Percentiles rank a stretch among this genome's conserved stretches.
Conservation (phyloP, 2,888 invertebrate genomes). For the Lasioglossum calceatum region DNA sequence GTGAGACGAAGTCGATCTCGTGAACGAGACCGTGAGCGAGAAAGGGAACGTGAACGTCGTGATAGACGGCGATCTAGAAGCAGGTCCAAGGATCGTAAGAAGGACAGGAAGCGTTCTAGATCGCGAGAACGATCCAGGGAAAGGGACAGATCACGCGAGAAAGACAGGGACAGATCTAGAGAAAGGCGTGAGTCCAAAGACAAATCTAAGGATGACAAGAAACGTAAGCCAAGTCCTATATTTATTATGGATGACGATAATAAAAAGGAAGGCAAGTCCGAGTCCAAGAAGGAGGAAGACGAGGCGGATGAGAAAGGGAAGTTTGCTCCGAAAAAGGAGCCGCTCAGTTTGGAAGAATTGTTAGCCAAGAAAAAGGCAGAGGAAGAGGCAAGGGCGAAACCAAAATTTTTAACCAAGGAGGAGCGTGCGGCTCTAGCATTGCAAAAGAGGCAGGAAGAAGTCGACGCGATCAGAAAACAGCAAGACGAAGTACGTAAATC, state of each 20-base stretch:
- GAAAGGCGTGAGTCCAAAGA: constrained; percentile 78
- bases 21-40: constrained; percentile 83
- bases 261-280: constrained; percentile 79
- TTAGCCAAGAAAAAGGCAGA: constrained; percentile 98
- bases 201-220: constrained; percentile 80
- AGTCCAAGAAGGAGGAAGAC: constrained; percentile 79
- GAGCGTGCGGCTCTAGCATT: constrained; percentile 96
- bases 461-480: constrained; percentile 91
- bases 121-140: constrained; percentile 81
- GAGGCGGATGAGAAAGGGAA: constrained; percentile 74
- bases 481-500: constrained; percentile 88
- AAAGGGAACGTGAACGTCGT: constrained; percentile 79
- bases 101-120: constrained; percentile 73
- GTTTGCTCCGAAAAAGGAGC: constrained; percentile 88
- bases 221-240: constrained; percentile 82
- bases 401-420: constrained; percentile 98
- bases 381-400: constrained; percentile 97
- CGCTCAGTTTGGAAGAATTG: constrained; percentile 97
- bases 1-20: constrained; percentile 85
- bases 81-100: constrained; percentile 78
- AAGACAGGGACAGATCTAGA: constrained; percentile 76
- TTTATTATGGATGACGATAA: constrained; percentile 83
- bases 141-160: constrained; percentile 83
- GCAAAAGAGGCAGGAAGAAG: constrained; percentile 94
- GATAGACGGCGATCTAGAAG: constrained; percentile 80